phyloP scores from a whole-genome alignment of 2,113 vertebrate genomes.

The Trematocara macrostoma region DNA sequence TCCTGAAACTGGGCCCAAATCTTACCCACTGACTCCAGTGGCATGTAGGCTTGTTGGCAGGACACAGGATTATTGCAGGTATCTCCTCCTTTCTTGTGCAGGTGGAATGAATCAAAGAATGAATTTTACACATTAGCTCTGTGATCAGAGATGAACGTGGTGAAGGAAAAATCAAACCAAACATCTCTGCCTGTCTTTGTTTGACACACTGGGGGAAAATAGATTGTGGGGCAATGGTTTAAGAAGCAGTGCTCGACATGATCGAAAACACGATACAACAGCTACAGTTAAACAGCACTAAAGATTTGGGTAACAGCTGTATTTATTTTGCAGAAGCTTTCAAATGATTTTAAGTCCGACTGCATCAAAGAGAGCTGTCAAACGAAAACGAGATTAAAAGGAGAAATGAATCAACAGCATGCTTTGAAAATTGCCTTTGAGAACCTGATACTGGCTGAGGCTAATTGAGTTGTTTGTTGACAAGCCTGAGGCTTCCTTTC shows the following conservation, averaged over 20 bases:
- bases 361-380: not conserved
- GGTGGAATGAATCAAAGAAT: not conserved
- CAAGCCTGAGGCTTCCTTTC: not conserved
- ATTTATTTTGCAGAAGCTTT: not conserved
- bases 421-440: constrained; percentile 23
- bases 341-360: not conserved
- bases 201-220: not conserved
- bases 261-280: fast-evolving
- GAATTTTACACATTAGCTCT: not conserved
- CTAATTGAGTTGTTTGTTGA: constrained; percentile 24
- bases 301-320: not conserved
- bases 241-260: not conserved
- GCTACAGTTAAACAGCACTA: not conserved
- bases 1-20: fast-evolving
- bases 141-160: not conserved
- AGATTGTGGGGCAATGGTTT: not conserved
- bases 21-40: not conserved
- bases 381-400: not conserved
- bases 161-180: not conserved
- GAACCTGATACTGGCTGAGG: not conserved
- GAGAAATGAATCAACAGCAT: not conserved
- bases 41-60: not conserved
- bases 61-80: not conserved
- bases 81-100: not conserved
- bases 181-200: not conserved